Evolutionary conservation across 2,888 invertebrate species (phyloP), one percentile per base, ranked within the genome.

Genomic region (Melinopterus prodromus): DNA sequence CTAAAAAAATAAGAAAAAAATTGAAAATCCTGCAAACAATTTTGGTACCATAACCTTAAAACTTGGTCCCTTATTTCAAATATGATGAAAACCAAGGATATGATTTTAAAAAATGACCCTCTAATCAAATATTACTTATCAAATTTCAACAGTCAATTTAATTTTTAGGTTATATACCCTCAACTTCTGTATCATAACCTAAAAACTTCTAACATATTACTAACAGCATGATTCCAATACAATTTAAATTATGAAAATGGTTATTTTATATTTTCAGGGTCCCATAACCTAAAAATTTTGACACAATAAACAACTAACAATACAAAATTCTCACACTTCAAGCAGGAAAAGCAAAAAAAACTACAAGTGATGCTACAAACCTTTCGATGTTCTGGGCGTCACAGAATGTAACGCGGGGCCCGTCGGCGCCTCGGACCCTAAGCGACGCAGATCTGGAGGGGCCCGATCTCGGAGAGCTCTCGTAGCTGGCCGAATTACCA

Each of bases 371-470:
- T 4, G 15, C 15, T 16, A 71, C 72, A 26, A 86, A 91, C 90
- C 91, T 89, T 86, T 90, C 90, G 86, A 92, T 91, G 78, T 90
- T 90, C 82, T 91, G 91, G n/a, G 92, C 90, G 83, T 92, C 92
- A 83, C 92, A 91, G 85, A 93, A 93, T 0, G 92, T 92, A 26
- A 93, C 93, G 84, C 92, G 89, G 70, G 92, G 92, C 71, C 91
- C 92, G 38, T 88, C 86, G 12, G 85, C 84, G 69, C 90, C 90
- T 87, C 89, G 92, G 1, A 93, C 92, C 81, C 93, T 90, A 35
- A 94, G 87, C 0, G 94, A 95, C 71, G 95, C 93, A 69, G 95
- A 93, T 71, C 95, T 91, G 2, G 94, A 94, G 26, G 94, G 94
- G 6, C 94, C 94, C 14, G 90, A 93, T 70, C 93, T 91, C 0